Evolutionary conservation across 1,140 invertebrate species (phyloP), one percentile per base, ranked within the genome.

Genomic region (Eufriesea mexicana): DNA sequence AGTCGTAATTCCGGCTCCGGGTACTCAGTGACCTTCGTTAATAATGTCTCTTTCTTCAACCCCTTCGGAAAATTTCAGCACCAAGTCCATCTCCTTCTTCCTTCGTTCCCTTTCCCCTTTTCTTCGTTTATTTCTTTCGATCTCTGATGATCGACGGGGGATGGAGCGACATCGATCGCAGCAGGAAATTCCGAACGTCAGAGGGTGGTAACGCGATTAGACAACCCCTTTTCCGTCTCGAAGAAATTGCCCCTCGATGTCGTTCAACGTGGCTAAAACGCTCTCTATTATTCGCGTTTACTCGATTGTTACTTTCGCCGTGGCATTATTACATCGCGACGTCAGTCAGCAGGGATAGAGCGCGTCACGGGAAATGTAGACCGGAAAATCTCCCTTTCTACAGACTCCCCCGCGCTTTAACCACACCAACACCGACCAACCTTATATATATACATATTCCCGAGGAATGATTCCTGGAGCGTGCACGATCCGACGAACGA

Each of bases 401-500:
- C 49, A 18, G n/a, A 8, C 35, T 20, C 49, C 45, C 49, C 59
- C 68, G 16, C 79, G 57, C 62, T 47, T 86, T 86, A 84, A 86
- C 73, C 78, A 72, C 72, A 10, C 42, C 28, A 62, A 62, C 59
- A 18, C 25, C 59, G 2, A n/a, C 47, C 47, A 35, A 4, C 35
- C 35, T 4, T 35, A n/a, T n/a, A n/a, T 35, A 35, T 35, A 35
- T 47, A 20, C 51, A 16, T 61, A 68, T 78, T 83, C 72, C 68
- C 0, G n/a, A 77, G 25, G 82, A 87, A 87, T 86, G 82, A 86
- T 84, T 73, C 66, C 55, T 77, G 75, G 76, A 86, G 76, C 80
- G 71, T 74, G 62, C 72, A 59, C 72, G 61, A 80, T 72, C 75
- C 85, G 81, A 62, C 71, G 76, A 76, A 80, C 64, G 80, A 70